These are phyloP conservation scores for Tyrannus savana DNA, from an alignment of 2,113 vertebrate species.

Conservation along the genomic window DNA sequence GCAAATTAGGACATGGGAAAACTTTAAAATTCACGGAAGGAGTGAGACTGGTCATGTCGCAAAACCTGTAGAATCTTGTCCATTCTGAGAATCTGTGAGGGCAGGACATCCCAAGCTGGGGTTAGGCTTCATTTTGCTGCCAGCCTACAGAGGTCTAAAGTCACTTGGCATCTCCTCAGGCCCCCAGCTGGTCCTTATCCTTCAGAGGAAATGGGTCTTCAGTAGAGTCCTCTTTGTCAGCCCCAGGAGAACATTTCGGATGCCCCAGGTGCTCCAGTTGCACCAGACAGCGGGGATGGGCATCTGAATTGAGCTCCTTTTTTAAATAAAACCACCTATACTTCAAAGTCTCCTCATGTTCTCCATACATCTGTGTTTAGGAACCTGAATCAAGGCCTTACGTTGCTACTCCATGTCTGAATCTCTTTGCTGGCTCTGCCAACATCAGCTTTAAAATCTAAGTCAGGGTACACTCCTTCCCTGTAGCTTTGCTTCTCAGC, in stretches of 20 bases:
- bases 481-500: background rate
- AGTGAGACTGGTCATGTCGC: fast-evolving
- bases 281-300: background rate
- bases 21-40: background rate
- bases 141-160: background rate
- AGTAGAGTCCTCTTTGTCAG: background rate
- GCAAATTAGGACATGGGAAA: background rate
- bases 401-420: background rate
- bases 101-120: background rate
- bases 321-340: fast-evolving
- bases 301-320: fast-evolving
- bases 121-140: background rate
- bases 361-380: background rate
- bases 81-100: background rate
- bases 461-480: background rate
- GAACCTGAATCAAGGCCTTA: background rate
- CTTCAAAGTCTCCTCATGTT: background rate
- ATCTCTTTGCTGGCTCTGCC: background rate
- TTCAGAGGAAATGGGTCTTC: background rate
- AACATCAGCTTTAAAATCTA: background rate
- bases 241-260: background rate
- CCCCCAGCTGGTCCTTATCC: background rate
- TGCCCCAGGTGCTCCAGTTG: background rate
- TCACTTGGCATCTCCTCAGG: background rate
- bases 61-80: background rate